Evolutionary conservation across 2,113 vertebrate genomes (phyloP), one percentile per base, ranked within the genome.

Genomic region (Neolamprologus modestus): DNA sequence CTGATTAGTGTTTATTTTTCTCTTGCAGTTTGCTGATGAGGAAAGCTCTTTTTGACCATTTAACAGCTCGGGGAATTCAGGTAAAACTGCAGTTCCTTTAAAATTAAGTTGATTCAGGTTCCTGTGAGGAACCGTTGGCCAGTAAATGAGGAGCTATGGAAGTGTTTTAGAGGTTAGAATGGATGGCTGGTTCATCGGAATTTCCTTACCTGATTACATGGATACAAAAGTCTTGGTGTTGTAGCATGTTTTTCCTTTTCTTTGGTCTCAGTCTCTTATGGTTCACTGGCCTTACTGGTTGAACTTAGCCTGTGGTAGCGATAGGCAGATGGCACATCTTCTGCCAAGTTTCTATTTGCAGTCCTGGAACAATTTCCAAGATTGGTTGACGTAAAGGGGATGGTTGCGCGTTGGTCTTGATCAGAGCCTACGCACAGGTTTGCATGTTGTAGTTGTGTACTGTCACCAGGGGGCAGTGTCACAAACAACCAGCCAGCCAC

Each of bases 51-150:
- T 99, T 99, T 94, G 93, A 99, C 66, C 99, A 99, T 93, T 97
- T 99, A 78, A 99, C 97, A 52, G 97, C 98, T 89, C 96, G 99
- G 81, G 99, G 99, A 95, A 98, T 99, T 91, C 98, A 99, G 97
- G 98, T 99, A 97, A 92, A 82, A 40, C 40, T 33, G 33, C 14
- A 47, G 7, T 12, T 10, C 96, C 21, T 84, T 12, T 59, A 61
- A 61, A 33, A 76, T 31, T 19, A 26, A 50, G 4, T 47, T 76
- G 71, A 76, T 78, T 78, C 73, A n/a, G 73, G 9, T 50, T 50
- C 45, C 71, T 76, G 9, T 45, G 21, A 73, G 21, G 40, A 47
- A 47, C 21, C 6, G 9, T 26, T 17, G 68, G 21, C 21, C 40
- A 76, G 21, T 28, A 47, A 76, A 45, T 47, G 24, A 47, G 21